Conservation (phyloP, 1,140 invertebrate species). For the Diplogasteroides magnus region DNA sequence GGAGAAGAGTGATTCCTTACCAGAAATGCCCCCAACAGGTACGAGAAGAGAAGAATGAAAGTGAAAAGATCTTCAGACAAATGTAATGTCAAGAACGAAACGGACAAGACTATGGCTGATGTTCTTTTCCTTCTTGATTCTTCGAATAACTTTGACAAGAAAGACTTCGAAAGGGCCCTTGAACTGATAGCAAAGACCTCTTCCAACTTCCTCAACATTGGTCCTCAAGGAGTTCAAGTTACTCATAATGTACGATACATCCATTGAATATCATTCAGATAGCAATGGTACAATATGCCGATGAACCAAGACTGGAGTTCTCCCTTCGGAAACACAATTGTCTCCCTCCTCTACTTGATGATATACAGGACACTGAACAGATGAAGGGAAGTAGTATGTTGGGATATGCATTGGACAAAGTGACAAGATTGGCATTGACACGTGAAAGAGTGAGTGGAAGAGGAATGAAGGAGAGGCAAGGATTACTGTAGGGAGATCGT, state of each 20-base stretch:
- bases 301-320: conserved; percentile 46
- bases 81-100: not conserved
- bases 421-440: conserved; percentile 47
- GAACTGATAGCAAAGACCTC: conserved; percentile 42
- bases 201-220: conserved; percentile 43
- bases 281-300: conserved; percentile 36
- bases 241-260: conserved; percentile 9
- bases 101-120: conserved; percentile 28
- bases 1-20: too few relatives aligned
- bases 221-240: conserved; percentile 44
- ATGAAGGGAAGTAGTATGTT: conserved; percentile 44
- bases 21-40: too few relatives aligned
- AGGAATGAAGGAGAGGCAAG: not conserved
- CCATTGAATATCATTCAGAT: conserved; percentile 21
- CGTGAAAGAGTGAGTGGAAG: conserved; percentile 31
- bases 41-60: too few relatives aligned
- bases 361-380: conserved; percentile 42
- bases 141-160: conserved; percentile 34
- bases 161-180: conserved; percentile 35
- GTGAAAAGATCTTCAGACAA: too few relatives aligned
- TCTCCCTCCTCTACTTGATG: conserved; percentile 39
- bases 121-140: conserved; percentile 46
- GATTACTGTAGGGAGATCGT: conserved; percentile 40
- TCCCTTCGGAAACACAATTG: conserved; percentile 46
- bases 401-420: conserved; percentile 44